These are phyloP conservation scores for Spodoptera picta DNA, from an alignment of 2,888 invertebrate species.

Conservation along the genomic window DNA sequence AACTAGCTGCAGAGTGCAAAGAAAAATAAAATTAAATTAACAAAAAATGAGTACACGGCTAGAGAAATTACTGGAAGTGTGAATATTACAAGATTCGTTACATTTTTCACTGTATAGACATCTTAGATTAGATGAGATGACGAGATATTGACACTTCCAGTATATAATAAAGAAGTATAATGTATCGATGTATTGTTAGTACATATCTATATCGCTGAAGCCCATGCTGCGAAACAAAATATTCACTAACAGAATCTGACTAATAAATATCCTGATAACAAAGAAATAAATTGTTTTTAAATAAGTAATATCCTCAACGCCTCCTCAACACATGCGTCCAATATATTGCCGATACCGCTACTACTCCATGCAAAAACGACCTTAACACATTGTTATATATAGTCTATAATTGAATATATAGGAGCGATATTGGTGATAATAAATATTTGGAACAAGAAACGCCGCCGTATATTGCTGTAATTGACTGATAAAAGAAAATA, in stretches of 20 bases:
- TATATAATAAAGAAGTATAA: slow-evolving; percentile 31
- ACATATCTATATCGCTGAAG: slow-evolving; percentile 63
- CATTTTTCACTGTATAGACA: neutral
- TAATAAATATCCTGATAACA: slow-evolving; percentile 21
- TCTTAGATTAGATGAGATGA: too few species aligned
- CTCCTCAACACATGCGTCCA: slow-evolving; percentile 33
- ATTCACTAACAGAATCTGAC: slow-evolving; percentile 43
- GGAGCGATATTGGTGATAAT: slow-evolving; percentile 10
- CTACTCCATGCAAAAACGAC: neutral
- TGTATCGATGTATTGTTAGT: slow-evolving; percentile 60
- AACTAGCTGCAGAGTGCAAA: slow-evolving; percentile 29
- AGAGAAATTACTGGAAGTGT: slow-evolving; percentile 27
- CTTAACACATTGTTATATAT: too few species aligned
- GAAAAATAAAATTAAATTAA: slow-evolving; percentile 11
- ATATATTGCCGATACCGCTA: slow-evolving; percentile 7
- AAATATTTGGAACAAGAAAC: neutral
- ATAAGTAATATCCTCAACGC: slow-evolving; percentile 7
- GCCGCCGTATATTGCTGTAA: slow-evolving; percentile 20
- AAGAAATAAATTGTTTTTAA: slow-evolving; percentile 7
- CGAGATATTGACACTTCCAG: slow-evolving; percentile 40
- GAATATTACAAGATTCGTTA: slow-evolving; percentile 1
- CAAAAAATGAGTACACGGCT: slow-evolving; percentile 57
- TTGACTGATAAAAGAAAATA: neutral
- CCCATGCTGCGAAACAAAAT: slow-evolving; percentile 73
- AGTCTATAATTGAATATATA: neutral